These are phyloP conservation scores for Bujurquina vittata DNA, from an alignment of 2,113 vertebrate genomes.

Conservation along the genomic window DNA sequence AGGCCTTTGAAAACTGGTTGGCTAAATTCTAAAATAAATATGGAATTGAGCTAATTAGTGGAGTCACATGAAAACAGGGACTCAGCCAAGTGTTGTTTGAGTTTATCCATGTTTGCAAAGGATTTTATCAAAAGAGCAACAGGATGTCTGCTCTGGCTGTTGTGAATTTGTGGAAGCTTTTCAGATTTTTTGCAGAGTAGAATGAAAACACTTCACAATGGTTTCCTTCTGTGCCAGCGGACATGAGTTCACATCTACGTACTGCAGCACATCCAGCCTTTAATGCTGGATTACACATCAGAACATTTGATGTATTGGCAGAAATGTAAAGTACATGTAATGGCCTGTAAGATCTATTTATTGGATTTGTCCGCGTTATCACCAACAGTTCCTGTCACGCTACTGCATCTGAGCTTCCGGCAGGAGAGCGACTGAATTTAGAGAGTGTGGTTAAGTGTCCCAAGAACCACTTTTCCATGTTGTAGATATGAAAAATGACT, in stretches of 20 bases:
- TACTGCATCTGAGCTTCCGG: not conserved
- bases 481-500: not conserved
- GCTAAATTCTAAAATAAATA: not conserved
- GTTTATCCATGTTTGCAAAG: not conserved
- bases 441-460: not conserved
- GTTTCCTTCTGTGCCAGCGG: not conserved
- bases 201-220: not conserved
- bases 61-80: too few species aligned
- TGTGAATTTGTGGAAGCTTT: not conserved
- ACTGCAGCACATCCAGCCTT: not conserved
- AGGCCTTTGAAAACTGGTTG: rapidly evolving
- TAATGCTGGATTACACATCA: not conserved
- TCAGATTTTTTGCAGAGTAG: not conserved
- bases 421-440: not conserved
- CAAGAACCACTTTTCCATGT: not conserved
- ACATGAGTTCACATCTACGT: not conserved
- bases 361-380: slow-evolving; percentile 13
- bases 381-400: not conserved
- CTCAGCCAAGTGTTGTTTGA: too few species aligned
- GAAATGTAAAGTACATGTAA: not conserved
- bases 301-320: not conserved
- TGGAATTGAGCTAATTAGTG: not conserved
- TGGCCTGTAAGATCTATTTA: slow-evolving; percentile 14
- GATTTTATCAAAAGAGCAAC: too few species aligned
- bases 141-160: not conserved